Evolutionary conservation across 2,113 vertebrate species (phyloP).

Genomic region (Chauna torquata): DNA sequence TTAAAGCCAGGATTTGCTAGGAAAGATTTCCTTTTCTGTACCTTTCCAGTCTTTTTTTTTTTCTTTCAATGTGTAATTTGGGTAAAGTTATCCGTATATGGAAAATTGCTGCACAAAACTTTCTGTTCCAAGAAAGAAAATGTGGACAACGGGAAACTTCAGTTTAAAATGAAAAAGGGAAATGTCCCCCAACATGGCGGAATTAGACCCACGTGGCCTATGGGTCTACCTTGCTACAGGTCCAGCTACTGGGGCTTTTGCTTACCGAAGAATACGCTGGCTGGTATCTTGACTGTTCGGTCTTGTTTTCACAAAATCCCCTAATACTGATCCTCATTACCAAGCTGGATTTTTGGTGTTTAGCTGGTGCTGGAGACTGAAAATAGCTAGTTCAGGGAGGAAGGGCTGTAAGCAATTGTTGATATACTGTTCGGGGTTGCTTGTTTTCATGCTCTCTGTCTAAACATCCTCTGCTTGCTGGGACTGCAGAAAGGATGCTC

Average conservation of each 20-base stretch:
- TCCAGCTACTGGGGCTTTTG: not conserved
- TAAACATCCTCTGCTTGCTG: not conserved
- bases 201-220: not conserved
- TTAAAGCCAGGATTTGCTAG: not conserved
- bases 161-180: not conserved
- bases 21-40: not conserved
- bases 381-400: not conserved
- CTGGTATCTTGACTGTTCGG: not conserved
- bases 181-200: not conserved
- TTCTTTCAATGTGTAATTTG: not conserved
- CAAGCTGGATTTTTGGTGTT: not conserved
- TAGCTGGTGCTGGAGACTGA: not conserved
- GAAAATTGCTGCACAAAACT: not conserved
- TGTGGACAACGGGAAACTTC: not conserved
- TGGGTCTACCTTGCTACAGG: not conserved
- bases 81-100: not conserved
- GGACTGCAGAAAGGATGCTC: not conserved
- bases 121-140: not conserved
- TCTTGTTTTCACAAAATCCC: not conserved
- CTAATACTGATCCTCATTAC: not conserved
- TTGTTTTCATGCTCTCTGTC: not conserved
- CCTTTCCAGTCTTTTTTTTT: not conserved
- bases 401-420: not conserved
- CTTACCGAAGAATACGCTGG: accelerated
- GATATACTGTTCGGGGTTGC: not conserved